Evolutionary conservation across 2,888 invertebrate genomes (phyloP), one percentile per base, ranked within the genome.

Genomic region (Minunthozetes semirufus): DNA sequence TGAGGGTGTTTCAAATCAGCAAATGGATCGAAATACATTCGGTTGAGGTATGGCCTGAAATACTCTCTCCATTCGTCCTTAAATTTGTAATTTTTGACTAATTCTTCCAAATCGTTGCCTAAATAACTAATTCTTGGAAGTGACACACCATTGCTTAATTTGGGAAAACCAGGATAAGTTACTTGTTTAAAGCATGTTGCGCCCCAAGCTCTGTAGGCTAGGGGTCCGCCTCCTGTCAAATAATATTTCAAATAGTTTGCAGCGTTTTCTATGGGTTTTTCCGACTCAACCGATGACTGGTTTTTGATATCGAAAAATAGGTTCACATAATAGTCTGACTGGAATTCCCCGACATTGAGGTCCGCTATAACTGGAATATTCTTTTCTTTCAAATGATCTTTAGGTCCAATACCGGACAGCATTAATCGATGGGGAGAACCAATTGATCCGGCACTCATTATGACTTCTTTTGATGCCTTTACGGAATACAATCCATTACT

Each of bases 371-470:
- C 22, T 8, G 19, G 19, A 1, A 74, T 74, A 68, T 53, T 66
- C 6, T 93, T 84, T 13, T 93, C 90, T 0, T 87, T 87, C n/a
- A 61, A 61, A 61, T 61, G 61, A 6, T 29, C 27, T 2, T 86
- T 87, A 46, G 91, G 90, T 0, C 94, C 94, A 5, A 84, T 42
- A 9, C 96, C 97, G 11, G 94, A 94, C 0, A 98, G 83, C 93
- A 96, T 93, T 56, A 98, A 83, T 0, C 98, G 81, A 81, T 98
- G 96, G 0, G 98, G 93, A 0, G 95, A 91, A 81, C 95, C 95
- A 0, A 99, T 87, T 0, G 96, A 87, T 0, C 98, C 97, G 0
- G 90, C 94, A 0, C 93, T 92, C 1, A 97, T 81, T 66, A 97
- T 90, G 0, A 97, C 90, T 82, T 94, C 94, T 81, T 90, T 93